Percentiles rank a stretch among this genome's conserved stretches.
phyloP scores from a whole-genome alignment of 1,140 invertebrate species.

The Hestina assimilis region DNA sequence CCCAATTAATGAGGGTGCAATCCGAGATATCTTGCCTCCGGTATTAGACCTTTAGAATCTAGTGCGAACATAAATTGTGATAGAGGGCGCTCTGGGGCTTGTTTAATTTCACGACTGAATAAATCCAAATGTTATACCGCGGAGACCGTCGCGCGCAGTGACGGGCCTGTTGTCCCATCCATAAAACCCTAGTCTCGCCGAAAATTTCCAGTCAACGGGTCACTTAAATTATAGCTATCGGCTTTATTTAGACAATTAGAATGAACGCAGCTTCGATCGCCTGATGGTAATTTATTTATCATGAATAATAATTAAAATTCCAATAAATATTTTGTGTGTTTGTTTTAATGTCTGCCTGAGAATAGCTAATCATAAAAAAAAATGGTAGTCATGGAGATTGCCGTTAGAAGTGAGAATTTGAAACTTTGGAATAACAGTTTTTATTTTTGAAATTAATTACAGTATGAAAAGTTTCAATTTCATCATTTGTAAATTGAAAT shows the following conservation, averaged over 20 bases:
- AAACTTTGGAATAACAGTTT: too few species aligned
- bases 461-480: too few species aligned
- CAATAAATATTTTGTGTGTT: too few species aligned
- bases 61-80: constrained; percentile 74
- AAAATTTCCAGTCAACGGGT: constrained; percentile 40
- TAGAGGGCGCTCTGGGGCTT: constrained; percentile 58
- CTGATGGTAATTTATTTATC: not conserved
- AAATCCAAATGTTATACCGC: constrained; percentile 72
- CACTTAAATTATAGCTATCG: constrained; percentile 25
- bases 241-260: not conserved
- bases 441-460: too few species aligned
- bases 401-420: too few species aligned
- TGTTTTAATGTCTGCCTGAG: too few species aligned
- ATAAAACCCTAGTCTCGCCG: constrained; percentile 46
- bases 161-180: constrained; percentile 51
- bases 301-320: too few species aligned
- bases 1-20: constrained; percentile 65
- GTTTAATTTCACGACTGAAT: constrained; percentile 77
- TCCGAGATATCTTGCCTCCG: constrained; percentile 44
- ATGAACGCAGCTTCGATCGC: not conserved
- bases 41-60: constrained; percentile 61
- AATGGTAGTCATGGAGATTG: too few species aligned
- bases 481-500: too few species aligned
- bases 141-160: constrained; percentile 40
- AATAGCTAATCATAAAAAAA: too few species aligned